These are phyloP conservation scores for Drosophila funebris DNA, from an alignment of 1,140 invertebrate species.

Conservation along the genomic window DNA sequence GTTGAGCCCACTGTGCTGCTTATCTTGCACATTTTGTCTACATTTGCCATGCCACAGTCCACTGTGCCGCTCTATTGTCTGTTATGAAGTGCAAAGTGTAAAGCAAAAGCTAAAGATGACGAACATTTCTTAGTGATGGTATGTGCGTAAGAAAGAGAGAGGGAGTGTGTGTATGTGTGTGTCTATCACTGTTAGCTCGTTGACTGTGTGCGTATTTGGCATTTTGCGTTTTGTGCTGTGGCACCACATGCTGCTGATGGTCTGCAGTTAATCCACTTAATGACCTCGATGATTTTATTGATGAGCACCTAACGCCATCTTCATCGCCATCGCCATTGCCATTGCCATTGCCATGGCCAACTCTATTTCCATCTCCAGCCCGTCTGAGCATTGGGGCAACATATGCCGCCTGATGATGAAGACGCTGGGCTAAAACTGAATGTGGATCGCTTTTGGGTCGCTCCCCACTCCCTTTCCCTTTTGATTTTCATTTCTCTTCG, in stretches of 20 bases:
- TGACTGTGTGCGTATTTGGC: conserved; percentile 64
- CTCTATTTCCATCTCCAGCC: background rate
- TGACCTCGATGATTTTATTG: conserved; percentile 84
- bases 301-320: conserved; percentile 73
- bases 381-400: conserved; percentile 25
- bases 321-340: conserved; percentile 44
- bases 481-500: background rate
- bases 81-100: conserved; percentile 76
- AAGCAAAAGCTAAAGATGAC: conserved; percentile 67
- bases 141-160: conserved; percentile 8
- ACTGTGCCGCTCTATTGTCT: conserved; percentile 44
- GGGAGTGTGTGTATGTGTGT: conserved; percentile 16
- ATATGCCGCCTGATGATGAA: conserved; percentile 71
- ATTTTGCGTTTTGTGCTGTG: conserved; percentile 66
- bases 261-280: conserved; percentile 83
- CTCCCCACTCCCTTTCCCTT: background rate
- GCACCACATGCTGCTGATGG: conserved; percentile 82
- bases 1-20: background rate
- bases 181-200: conserved; percentile 1
- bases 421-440: conserved; percentile 54
- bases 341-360: conserved; percentile 1
- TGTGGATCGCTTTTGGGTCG: conserved; percentile 29
- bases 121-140: conserved; percentile 39
- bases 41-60: background rate
- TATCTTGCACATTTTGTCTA: background rate